Base-by-base conservation (phyloP, 2,888 invertebrate genomes). In the Drosophila incognita region DNA sequence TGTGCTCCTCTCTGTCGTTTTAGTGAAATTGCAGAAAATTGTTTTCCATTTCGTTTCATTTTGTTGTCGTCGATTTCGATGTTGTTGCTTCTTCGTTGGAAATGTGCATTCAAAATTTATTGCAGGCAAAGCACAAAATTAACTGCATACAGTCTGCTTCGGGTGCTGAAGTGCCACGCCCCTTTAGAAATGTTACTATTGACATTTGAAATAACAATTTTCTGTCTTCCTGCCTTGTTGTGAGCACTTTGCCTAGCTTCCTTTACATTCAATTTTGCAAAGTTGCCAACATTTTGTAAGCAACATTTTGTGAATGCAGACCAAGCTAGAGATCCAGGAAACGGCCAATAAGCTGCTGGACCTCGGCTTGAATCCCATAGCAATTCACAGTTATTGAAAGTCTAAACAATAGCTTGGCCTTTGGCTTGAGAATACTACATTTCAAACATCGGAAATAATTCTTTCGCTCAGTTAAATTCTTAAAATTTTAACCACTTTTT, bases 101-200 rank as follows among this genome's bases (percentile, higher is more conserved):
- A 90, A 86, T 87, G 87, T 90, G 77, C 90, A 90, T 87, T 90
- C 83, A 83, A 90, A 90, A 87, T 87, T 88, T 90, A 90, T 86
- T 87, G 87, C 90, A 83, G 83, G 62, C 87, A 79, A 83, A 78
- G 87, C 87, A 90, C 79, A 87, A 87, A 85, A 87, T 87, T 87
- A 87, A 90, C 87, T 90, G 90, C 78, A 86, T 82, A 63, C 65
- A 60, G 42, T 51, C 69, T 63, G 40, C 36, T 7, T 38, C 6
- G 42, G 13, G 29, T 7, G 38, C 36, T 7, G 18, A 31, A 35
- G 10, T 63, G 68, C 35, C 69, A 76, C 75, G 64, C 67, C 77
- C 63, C 11, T 18, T 42, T 57, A 11, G 27, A 13, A 7, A 48
- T 56, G 63, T 36, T 66, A 65, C 70, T 69, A 67, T 76, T 79